Conservation (phyloP, 2,113 vertebrate genomes). For the Sapayoa aenigma region DNA sequence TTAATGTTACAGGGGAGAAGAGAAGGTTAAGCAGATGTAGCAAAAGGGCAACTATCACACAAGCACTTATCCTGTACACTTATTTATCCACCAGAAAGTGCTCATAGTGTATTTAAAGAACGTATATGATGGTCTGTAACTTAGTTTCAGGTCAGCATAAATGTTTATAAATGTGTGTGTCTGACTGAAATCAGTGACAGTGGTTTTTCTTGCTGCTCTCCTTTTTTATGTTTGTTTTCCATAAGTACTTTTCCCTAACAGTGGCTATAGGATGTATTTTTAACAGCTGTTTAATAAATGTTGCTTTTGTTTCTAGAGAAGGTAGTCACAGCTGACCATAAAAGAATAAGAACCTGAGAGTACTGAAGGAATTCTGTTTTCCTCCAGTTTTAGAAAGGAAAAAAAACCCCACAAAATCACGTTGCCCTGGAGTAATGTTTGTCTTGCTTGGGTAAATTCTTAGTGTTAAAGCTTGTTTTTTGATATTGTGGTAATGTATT, state of each 20-base stretch:
- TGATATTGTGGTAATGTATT: neutral
- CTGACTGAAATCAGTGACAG: neutral
- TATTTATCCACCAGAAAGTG: neutral
- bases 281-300: neutral
- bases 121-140: neutral
- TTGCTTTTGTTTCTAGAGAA: neutral
- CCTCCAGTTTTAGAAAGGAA: neutral
- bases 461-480: slow-evolving; percentile 23
- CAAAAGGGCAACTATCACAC: neutral
- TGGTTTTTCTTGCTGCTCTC: neutral
- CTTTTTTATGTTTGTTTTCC: neutral
- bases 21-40: neutral
- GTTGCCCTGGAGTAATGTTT: slow-evolving; percentile 9
- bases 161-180: neutral
- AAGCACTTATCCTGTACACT: neutral
- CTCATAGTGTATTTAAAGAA: neutral
- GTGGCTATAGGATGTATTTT: neutral
- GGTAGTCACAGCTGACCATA: neutral
- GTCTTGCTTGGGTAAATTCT: slow-evolving; percentile 33
- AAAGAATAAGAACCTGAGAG: neutral
- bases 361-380: neutral
- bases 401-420: neutral
- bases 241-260: neutral
- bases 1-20: neutral
- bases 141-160: neutral